Percentiles rank a stretch among this genome's conserved stretches.
phyloP scores from a whole-genome alignment of 1,140 invertebrate genomes.

The Muscidifurax raptorellus region DNA sequence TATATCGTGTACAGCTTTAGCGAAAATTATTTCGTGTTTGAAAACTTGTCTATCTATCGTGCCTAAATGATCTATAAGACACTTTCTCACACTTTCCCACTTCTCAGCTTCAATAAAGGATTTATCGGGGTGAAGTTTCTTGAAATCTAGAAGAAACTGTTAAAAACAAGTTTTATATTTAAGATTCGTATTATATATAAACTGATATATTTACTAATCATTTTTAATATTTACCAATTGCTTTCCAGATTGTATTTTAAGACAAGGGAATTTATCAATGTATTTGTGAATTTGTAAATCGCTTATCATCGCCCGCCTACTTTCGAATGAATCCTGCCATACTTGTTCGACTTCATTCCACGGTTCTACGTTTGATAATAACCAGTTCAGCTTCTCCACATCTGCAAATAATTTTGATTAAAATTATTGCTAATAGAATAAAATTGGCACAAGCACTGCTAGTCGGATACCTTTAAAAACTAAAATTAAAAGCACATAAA shows the following conservation, averaged over 20 bases:
- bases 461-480: not conserved
- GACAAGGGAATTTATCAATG: constrained; percentile 13
- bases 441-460: too few relatives aligned
- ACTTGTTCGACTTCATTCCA: not conserved
- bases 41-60: constrained; percentile 6
- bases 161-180: not conserved
- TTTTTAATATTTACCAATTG: constrained; percentile 9
- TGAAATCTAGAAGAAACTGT: not conserved
- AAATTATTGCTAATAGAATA: too few relatives aligned
- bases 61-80: not conserved
- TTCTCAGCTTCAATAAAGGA: not conserved
- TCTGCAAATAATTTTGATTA: not conserved
- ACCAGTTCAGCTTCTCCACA: not conserved
- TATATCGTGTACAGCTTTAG: not conserved
- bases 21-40: constrained; percentile 45
- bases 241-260: constrained; percentile 17
- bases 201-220: not conserved
- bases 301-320: not conserved
- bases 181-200: not conserved
- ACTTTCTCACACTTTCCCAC: not conserved
- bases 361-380: not conserved
- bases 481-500: not conserved
- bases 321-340: not conserved
- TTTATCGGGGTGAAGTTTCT: not conserved
- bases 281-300: constrained; percentile 23